phyloP scores from a whole-genome alignment of 2,113 vertebrate genomes.

The Pitta sordida region DNA sequence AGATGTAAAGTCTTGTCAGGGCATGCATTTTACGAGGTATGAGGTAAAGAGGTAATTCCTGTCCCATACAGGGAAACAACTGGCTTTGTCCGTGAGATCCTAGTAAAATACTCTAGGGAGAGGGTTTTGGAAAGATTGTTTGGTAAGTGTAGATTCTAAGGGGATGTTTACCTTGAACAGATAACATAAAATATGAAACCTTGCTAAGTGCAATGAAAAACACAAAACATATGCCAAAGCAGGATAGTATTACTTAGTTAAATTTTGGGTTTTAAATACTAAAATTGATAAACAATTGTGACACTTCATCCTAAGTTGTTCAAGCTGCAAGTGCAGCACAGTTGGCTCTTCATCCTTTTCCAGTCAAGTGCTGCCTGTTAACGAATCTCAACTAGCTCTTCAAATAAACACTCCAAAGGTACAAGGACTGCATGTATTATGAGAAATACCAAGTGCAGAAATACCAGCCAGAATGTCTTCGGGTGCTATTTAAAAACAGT shows the following conservation, averaged over 20 bases:
- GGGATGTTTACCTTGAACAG: background rate
- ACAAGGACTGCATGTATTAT: background rate
- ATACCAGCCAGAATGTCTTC: background rate
- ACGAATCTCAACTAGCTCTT: background rate
- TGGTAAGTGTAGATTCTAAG: background rate
- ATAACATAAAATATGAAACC: background rate
- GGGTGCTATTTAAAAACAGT: background rate
- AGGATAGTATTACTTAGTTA: background rate
- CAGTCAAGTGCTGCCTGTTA: accelerated
- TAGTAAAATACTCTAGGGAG: background rate
- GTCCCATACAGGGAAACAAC: background rate
- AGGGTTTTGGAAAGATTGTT: background rate
- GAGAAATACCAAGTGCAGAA: background rate
- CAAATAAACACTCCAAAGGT: background rate
- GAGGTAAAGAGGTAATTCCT: background rate
- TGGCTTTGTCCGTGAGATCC: background rate
- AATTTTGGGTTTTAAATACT: background rate
- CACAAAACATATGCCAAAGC: background rate
- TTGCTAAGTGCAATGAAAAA: background rate
- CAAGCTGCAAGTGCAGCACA: background rate
- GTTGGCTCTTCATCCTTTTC: background rate
- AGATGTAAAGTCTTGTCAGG: background rate
- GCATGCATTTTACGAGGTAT: background rate
- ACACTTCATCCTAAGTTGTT: background rate
- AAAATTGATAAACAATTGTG: background rate